These are phyloP conservation scores for Ruditapes philippinarum DNA, from an alignment of 1,140 invertebrate species.

Conservation along the genomic window DNA sequence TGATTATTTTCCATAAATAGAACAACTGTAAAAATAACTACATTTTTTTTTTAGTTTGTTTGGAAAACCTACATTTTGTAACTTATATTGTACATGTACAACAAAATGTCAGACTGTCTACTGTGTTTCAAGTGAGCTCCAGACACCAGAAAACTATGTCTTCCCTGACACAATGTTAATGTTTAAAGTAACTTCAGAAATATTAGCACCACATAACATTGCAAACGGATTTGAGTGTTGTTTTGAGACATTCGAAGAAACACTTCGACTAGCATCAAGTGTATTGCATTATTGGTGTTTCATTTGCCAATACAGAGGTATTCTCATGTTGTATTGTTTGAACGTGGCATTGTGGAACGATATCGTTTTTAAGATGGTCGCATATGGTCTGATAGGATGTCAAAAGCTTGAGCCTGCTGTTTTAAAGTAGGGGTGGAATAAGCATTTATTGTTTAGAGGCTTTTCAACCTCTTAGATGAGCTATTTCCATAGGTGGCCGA, in stretches of 20 bases:
- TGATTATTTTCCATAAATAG: too few relatives aligned
- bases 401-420: too few relatives aligned
- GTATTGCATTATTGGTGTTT: slow-evolving; percentile 38
- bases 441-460: slow-evolving; percentile 21
- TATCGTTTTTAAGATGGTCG: too few relatives aligned
- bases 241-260: slow-evolving; percentile 34
- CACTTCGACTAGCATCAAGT: slow-evolving; percentile 32
- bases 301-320: slow-evolving; percentile 40
- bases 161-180: slow-evolving; percentile 51
- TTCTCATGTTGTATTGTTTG: slow-evolving; percentile 20
- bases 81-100: too few relatives aligned
- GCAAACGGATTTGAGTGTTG: slow-evolving; percentile 56
- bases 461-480: slow-evolving; percentile 59
- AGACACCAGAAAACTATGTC: slow-evolving; percentile 50
- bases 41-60: too few relatives aligned
- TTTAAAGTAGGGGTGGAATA: background rate
- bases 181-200: slow-evolving; percentile 41
- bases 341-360: slow-evolving; percentile 26
- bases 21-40: too few relatives aligned
- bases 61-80: too few relatives aligned
- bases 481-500: slow-evolving; percentile 43
- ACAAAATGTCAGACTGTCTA: slow-evolving; percentile 33
- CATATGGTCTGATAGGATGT: too few relatives aligned
- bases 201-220: slow-evolving; percentile 48
- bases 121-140: slow-evolving; percentile 37